Evolutionary conservation across 2,888 invertebrate genomes (phyloP).

Genomic region (Nephrotoma guestfalica): DNA sequence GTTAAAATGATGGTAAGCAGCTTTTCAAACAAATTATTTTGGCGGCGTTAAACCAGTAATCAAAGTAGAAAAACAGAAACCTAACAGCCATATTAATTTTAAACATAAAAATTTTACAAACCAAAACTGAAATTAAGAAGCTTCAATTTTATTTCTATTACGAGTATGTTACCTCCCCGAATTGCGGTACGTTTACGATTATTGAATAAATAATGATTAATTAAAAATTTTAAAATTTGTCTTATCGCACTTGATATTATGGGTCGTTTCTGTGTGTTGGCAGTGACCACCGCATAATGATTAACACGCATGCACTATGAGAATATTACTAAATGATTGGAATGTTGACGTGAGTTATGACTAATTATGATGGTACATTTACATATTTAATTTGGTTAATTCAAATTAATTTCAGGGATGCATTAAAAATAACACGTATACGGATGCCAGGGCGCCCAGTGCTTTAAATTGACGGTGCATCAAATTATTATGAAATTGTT

Average conservation of each 20-base stretch:
- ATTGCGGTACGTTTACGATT: background rate
- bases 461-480: background rate
- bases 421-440: background rate
- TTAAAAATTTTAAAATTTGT: background rate
- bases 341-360: background rate
- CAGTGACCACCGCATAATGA: background rate
- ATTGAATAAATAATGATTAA: background rate
- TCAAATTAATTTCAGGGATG: background rate
- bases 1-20: background rate
- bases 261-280: background rate
- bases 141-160: background rate
- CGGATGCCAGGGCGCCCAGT: background rate
- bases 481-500: background rate
- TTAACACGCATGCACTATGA: background rate
- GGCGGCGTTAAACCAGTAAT: background rate
- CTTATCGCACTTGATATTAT: background rate
- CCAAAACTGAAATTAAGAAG: background rate
- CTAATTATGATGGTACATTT: background rate
- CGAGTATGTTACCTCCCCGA: background rate
- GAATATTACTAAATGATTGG: background rate
- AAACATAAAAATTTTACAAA: background rate
- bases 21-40: background rate
- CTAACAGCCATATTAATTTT: background rate
- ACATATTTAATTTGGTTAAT: background rate
- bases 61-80: background rate